These are phyloP conservation scores for Pangasius mekongensis DNA, from an alignment of 2,797 vertebrate species.

Conservation along the genomic window DNA sequence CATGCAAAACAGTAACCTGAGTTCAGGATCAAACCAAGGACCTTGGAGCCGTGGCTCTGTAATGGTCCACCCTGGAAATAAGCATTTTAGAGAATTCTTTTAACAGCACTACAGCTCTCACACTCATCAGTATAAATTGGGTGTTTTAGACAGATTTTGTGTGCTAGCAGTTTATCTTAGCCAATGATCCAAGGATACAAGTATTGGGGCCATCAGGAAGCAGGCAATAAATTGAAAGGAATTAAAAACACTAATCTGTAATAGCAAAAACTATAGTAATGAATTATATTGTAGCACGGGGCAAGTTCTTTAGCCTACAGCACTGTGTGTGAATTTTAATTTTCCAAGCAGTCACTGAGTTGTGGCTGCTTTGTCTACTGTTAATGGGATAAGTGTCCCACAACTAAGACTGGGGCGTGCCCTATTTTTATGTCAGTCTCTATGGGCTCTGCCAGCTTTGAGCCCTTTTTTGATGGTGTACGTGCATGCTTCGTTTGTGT, in stretches of 20 bases:
- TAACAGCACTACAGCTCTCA: background rate
- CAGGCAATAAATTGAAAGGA: background rate
- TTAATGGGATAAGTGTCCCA: slow-evolving; percentile 11
- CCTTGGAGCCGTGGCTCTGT: background rate
- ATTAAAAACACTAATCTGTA: slow-evolving; percentile 7
- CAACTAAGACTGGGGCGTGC: background rate
- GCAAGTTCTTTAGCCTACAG: background rate
- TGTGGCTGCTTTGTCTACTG: background rate
- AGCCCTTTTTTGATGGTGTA: background rate
- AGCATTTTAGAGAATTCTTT: no score
- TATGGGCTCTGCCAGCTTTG: background rate
- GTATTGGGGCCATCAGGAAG: background rate
- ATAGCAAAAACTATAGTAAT: background rate
- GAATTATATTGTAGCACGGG: background rate
- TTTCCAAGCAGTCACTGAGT: background rate
- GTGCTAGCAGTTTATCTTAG: slow-evolving; percentile 8
- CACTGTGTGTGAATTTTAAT: background rate
- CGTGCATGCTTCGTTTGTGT: background rate
- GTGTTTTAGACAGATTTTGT: background rate
- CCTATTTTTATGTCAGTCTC: background rate
- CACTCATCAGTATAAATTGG: background rate
- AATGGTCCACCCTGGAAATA: background rate
- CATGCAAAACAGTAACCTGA: background rate
- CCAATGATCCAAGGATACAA: background rate
- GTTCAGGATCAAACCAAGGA: background rate